Evolutionary conservation across 1,140 invertebrate genomes (phyloP), one percentile per base, ranked within the genome.

Genomic region (Pemphigus obesinymphae): DNA sequence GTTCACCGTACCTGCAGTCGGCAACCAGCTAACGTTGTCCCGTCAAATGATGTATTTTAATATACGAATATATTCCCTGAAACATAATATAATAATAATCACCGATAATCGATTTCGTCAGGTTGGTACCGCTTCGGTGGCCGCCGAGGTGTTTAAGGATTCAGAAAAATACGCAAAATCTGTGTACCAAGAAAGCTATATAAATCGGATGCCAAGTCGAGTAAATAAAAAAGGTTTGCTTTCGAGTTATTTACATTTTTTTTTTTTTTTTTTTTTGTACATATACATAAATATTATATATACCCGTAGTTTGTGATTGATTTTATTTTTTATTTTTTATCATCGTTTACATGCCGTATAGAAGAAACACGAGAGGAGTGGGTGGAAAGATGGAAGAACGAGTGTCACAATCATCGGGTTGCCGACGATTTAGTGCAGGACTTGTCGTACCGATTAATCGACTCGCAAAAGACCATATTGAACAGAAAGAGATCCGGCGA

Each of bases 311-410:
- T n/a, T 20, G 34, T 26, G 66, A 70, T 70, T 43, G 68, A 45
- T 20, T 45, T 17, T 45, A 48, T 72, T 48, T 66, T 37, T 37
- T 10, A 10, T 61, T 61, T n/a, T n/a, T n/a, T n/a, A n/a, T n/a
- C n/a, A n/a, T 43, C 5, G 8, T 2, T 70, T 45, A 23, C 17
- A 43, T 43, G 6, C 37, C n/a, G n/a, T n/a, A 10, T 10, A 72
- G 68, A 29, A n/a, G 50, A 76, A 76, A 55, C 73, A 23, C 8
- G n/a, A 23, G 73, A 76, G 8, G 73, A 76, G n/a, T 55, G 73
- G 73, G 31, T 6, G 8, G 48, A 76, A 15, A 53, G n/a, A 55
- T 76, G 73, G 73, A 76, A 55, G 17, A 76, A 76, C 50, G 73
- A 55, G 48, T 76, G 73, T 40, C 45, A 55, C 20, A 76, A 55